Evolutionary conservation across 2,113 vertebrate genomes (phyloP).

Genomic region (Micronycteris hirsuta): DNA sequence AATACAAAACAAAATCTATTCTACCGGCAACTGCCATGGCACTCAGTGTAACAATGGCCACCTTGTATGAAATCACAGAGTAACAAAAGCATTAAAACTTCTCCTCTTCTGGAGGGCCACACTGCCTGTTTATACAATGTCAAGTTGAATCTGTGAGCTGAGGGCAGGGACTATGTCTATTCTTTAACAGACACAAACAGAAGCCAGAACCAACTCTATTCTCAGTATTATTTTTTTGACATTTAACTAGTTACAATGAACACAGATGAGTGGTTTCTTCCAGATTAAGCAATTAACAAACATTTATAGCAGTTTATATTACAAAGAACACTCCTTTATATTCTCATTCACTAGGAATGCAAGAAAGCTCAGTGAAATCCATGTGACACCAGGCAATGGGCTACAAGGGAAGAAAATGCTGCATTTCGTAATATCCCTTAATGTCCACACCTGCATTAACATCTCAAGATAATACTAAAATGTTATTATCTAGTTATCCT

Average conservation of each 20-base stretch:
- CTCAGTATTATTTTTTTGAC: slow-evolving; percentile 35
- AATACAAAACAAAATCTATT: slow-evolving; percentile 11
- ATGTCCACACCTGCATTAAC: neutral
- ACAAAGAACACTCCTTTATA: slow-evolving; percentile 23
- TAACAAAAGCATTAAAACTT: neutral
- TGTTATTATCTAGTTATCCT: neutral
- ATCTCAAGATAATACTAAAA: neutral
- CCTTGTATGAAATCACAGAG: neutral
- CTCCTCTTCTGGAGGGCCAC: neutral
- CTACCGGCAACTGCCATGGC: neutral
- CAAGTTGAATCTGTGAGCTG: neutral
- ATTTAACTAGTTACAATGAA: slow-evolving; percentile 41
- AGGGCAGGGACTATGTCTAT: neutral
- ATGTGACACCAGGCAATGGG: neutral
- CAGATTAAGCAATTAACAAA: slow-evolving; percentile 45
- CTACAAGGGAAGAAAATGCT: neutral
- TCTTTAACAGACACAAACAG: slow-evolving; percentile 28
- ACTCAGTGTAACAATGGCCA: neutral
- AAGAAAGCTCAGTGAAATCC: slow-evolving; percentile 36
- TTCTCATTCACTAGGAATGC: slow-evolving; percentile 20
- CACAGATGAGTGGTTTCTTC: slow-evolving; percentile 27
- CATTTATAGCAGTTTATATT: slow-evolving; percentile 15
- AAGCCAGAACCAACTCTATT: slow-evolving; percentile 24
- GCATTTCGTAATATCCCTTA: neutral
- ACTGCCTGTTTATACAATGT: neutral